These are phyloP conservation scores for Choreutis nemorana DNA, from an alignment of 2,888 invertebrate genomes.

Conservation along the genomic window DNA sequence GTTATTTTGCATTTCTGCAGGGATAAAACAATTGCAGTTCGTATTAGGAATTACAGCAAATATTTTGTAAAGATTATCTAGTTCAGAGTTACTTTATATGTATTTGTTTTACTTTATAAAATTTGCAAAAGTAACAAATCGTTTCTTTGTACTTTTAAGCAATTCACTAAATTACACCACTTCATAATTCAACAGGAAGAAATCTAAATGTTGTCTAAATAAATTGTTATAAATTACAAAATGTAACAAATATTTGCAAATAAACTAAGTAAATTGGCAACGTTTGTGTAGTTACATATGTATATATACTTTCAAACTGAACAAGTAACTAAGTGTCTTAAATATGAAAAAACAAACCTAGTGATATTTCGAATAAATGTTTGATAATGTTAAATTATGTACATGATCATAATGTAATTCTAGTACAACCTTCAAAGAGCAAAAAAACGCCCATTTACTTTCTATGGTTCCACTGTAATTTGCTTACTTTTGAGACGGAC, in stretches of 20 bases:
- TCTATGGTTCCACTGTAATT: too few relatives aligned
- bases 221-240: conserved; percentile 58
- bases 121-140: conserved; percentile 78
- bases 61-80: conserved; percentile 58
- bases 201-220: conserved; percentile 55
- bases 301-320: conserved; percentile 52
- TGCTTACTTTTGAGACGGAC: too few relatives aligned
- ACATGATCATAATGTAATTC: too few relatives aligned
- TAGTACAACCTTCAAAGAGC: too few relatives aligned
- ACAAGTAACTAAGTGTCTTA: conserved; percentile 54
- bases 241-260: conserved; percentile 63
- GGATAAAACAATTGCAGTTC: conserved; percentile 36
- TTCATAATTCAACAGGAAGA: conserved; percentile 54
- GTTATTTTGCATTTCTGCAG: conserved; percentile 20
- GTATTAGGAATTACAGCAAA: conserved; percentile 52
- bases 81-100: conserved; percentile 48
- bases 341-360: conserved; percentile 57
- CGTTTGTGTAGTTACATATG: conserved; percentile 53
- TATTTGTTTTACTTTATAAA: conserved; percentile 68
- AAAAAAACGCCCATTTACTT: too few relatives aligned
- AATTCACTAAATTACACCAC: conserved; percentile 69
- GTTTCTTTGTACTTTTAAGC: conserved; percentile 75
- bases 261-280: conserved; percentile 63
- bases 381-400: too few relatives aligned
- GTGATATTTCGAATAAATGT: conserved; percentile 26